Evolutionary conservation across 2,888 invertebrate species (phyloP), one percentile per base, ranked within the genome.

Genomic region (Eupithecia subfuscata): DNA sequence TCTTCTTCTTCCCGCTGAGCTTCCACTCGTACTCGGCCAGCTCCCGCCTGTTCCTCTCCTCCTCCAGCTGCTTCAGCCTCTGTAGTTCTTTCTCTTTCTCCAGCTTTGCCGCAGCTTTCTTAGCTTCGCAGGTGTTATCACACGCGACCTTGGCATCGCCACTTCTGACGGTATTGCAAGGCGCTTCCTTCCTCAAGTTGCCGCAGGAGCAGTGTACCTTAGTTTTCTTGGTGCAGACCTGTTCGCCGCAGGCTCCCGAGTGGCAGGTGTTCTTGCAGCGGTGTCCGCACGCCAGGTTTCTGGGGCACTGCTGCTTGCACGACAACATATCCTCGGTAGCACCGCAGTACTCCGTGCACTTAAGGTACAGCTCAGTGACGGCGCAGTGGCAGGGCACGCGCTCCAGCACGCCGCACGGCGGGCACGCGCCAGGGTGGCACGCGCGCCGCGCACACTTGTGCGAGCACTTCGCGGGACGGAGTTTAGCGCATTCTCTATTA

Each of bases 301-400:
- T 97, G 0, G 98, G 97, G 86, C 99, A 99, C 79, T 97, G 97
- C 88, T 98, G 97, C 60, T 97, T 97, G 88, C 99, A 99, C 74
- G 96, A 96, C 37, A 95, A 86, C 70, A 89, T 90, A 69, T 95
- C 95, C 18, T 91, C 91, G 0, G 90, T 89, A n/a, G 96, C 93
- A 3, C 91, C 87, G 0, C 95, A 95, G 88, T 97, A 96, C 82
- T 97, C 96, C 52, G 91, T 91, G 86, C 99, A 99, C 45, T 96
- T 95, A 73, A 98, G 95, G 84, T 97, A 97, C 6, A 97, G 93
- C 80, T 97, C 96, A 73, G 96, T 96, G 8, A 98, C 93, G 0
- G 96, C 96, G 87, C 99, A 99, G 87, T 98, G 98, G 83, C 99
- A 99, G 52, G 96, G 95, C 70, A 97, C 88, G 84, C 97, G 95